These are phyloP conservation scores for Ataeniobius toweri DNA, from an alignment of 2,797 vertebrate species.

Conservation along the genomic window DNA sequence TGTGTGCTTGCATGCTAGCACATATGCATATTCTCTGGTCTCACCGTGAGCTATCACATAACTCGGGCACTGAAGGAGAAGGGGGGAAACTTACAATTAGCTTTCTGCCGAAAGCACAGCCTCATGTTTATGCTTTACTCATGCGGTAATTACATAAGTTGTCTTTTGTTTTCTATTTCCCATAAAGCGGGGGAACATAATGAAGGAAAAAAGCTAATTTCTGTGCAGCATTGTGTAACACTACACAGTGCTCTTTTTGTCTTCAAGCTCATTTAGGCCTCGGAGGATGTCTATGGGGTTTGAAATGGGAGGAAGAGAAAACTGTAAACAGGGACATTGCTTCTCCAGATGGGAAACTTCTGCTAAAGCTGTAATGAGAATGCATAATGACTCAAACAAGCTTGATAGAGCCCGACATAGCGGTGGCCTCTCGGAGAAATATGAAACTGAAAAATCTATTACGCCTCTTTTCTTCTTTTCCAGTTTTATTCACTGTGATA, in stretches of 20 bases:
- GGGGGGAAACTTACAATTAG: slow-evolving; percentile 74
- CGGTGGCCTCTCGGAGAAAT: slow-evolving; percentile 50
- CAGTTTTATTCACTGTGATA: slow-evolving; percentile 51
- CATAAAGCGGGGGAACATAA: slow-evolving; percentile 68
- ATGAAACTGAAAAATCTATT: slow-evolving; percentile 42
- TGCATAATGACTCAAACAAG: slow-evolving; percentile 69
- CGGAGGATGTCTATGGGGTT: slow-evolving; percentile 51
- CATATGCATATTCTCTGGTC: slow-evolving; percentile 59
- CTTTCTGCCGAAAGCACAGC: slow-evolving; percentile 68
- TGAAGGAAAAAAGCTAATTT: slow-evolving; percentile 62
- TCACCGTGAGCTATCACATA: slow-evolving; percentile 66
- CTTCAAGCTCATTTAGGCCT: slow-evolving; percentile 71
- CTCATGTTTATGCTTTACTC: slow-evolving; percentile 77
- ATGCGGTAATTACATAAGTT: slow-evolving; percentile 79
- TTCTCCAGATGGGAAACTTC: slow-evolving; percentile 74
- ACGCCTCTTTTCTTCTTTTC: slow-evolving; percentile 14
- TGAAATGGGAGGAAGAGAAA: slow-evolving; percentile 60
- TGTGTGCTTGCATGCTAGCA: slow-evolving; percentile 43
- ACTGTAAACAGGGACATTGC: slow-evolving; percentile 63
- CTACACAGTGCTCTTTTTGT: slow-evolving; percentile 64
- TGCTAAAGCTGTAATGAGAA: slow-evolving; percentile 67
- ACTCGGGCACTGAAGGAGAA: slow-evolving; percentile 67
- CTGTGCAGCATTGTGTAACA: slow-evolving; percentile 35
- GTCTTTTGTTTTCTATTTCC: slow-evolving; percentile 76
- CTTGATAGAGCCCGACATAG: slow-evolving; percentile 62